These are phyloP conservation scores for Ciconia boyciana DNA, from an alignment of 2,113 vertebrate species.

Conservation along the genomic window DNA sequence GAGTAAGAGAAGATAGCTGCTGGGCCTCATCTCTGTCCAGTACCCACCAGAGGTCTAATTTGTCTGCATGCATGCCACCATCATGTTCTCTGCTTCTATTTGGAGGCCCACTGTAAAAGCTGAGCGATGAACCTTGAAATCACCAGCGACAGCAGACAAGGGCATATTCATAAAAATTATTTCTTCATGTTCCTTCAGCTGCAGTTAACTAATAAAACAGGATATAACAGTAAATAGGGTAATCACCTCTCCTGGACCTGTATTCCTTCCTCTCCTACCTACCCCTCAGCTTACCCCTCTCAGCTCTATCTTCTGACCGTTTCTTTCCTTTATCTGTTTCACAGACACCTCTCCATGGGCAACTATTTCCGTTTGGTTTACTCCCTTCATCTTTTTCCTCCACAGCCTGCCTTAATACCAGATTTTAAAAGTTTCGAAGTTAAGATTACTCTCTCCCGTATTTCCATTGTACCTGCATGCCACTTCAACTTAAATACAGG, in stretches of 20 bases:
- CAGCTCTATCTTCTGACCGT: background rate
- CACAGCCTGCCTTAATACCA: background rate
- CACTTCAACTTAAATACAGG: background rate
- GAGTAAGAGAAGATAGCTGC: background rate
- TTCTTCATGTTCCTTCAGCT: background rate
- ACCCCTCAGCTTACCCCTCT: background rate
- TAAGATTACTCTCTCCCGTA: background rate
- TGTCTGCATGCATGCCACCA: background rate
- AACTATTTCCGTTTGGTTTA: background rate
- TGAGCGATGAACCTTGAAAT: background rate
- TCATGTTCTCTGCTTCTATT: background rate
- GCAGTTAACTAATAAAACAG: background rate
- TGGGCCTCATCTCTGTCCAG: background rate
- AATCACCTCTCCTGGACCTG: background rate
- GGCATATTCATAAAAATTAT: background rate
- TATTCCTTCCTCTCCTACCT: background rate
- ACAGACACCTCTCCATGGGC: background rate
- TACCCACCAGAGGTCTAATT: background rate
- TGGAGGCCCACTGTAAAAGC: background rate
- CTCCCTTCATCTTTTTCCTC: background rate
- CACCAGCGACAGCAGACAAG: background rate
- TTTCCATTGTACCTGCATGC: background rate
- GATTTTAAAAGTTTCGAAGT: background rate
- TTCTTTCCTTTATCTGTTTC: background rate
- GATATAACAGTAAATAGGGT: background rate